Conservation (phyloP, 2,113 vertebrate genomes). For the Perca schrenkii region DNA sequence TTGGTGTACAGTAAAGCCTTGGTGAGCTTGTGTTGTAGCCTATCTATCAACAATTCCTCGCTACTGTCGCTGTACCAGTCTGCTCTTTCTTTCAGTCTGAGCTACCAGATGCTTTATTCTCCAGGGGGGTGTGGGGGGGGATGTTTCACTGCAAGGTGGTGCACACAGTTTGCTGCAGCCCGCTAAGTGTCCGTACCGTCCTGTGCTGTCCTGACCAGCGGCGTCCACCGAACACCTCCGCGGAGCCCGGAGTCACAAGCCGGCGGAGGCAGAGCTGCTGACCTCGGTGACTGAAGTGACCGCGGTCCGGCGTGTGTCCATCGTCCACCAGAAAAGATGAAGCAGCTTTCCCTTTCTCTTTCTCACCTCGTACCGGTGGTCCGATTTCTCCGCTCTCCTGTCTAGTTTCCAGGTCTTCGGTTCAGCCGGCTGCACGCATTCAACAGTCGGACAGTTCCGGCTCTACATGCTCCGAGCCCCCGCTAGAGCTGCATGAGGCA, state of each 20-base stretch:
- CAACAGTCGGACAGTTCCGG: slow-evolving; percentile 51
- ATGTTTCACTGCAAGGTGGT: slow-evolving; percentile 35
- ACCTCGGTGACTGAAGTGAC: slow-evolving; percentile 12
- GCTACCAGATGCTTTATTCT: slow-evolving; percentile 63
- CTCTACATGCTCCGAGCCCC: slow-evolving; percentile 20
- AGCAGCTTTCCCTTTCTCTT: neutral
- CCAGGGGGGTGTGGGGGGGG: neutral
- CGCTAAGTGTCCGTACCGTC: slow-evolving; percentile 7
- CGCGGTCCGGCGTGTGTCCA: slow-evolving; percentile 17
- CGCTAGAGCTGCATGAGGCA: slow-evolving; percentile 42
- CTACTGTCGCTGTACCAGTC: slow-evolving; percentile 30
- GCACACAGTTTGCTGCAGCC: slow-evolving; percentile 38
- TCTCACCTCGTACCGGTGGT: neutral
- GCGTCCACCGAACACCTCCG: slow-evolving; percentile 15
- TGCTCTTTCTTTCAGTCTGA: slow-evolving; percentile 31
- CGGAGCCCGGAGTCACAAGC: slow-evolving; percentile 42
- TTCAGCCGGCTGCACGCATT: slow-evolving; percentile 23
- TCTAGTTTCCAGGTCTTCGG: neutral
- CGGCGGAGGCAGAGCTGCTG: slow-evolving; percentile 22
- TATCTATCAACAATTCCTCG: slow-evolving; percentile 10
- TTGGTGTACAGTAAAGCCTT: slow-evolving; percentile 55
- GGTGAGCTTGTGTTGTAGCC: slow-evolving; percentile 19
- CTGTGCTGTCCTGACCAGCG: slow-evolving; percentile 18
- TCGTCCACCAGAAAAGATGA: neutral
- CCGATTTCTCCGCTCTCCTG: neutral